Conservation (phyloP, 2,113 vertebrate genomes). For the Mormyrus iriodes region DNA sequence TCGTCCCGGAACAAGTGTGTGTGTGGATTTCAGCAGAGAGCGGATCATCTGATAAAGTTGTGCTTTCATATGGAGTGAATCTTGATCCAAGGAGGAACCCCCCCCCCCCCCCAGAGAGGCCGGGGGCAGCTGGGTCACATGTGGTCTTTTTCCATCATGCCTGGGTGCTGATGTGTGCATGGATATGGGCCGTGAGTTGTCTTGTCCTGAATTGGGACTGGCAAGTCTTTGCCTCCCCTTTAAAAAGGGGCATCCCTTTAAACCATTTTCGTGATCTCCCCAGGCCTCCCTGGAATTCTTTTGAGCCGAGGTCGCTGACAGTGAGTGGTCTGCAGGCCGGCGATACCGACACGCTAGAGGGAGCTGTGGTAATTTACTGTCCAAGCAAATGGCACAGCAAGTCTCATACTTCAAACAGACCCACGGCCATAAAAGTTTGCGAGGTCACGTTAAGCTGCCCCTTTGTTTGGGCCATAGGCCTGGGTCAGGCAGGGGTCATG, state of each 20-base stretch:
- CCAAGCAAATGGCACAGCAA: conserved; percentile 42
- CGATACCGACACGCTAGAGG: neutral
- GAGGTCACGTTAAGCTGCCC: conserved; percentile 52
- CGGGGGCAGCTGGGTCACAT: neutral
- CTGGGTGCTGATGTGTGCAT: neutral
- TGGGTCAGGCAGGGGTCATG: conserved; percentile 54
- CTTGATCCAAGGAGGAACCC: neutral
- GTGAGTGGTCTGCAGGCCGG: neutral
- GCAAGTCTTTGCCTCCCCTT: neutral
- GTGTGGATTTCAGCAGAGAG: neutral
- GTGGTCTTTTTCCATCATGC: neutral
- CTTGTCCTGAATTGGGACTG: neutral
- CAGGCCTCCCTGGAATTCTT: neutral
- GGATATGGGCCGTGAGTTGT: neutral
- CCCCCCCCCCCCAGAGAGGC: neutral
- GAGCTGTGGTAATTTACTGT: conserved; percentile 30
- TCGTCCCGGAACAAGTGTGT: neutral
- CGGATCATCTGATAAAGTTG: neutral
- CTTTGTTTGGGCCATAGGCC: conserved; percentile 50
- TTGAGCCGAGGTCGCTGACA: neutral
- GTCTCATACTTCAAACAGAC: conserved; percentile 56
- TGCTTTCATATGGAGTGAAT: conserved; percentile 4
- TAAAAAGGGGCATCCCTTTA: neutral
- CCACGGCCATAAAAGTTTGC: conserved; percentile 50
- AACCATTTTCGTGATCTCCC: neutral